phyloP scores from a whole-genome alignment of 2,888 invertebrate genomes.

The Drosophila stalkeri region DNA sequence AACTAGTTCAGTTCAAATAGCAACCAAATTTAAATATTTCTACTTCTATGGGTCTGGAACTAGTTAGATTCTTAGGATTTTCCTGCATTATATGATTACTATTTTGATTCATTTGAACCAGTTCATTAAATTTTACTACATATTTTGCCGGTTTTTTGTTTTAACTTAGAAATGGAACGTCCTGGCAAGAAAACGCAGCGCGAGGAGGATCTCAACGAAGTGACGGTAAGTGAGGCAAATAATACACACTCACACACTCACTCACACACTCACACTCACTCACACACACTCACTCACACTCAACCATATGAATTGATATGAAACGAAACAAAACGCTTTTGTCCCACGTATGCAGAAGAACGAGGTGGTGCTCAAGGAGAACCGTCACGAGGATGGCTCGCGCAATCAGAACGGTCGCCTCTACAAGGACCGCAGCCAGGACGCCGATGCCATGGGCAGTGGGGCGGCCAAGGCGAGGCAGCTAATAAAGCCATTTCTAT shows the following conservation, averaged over 20 bases:
- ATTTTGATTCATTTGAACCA: neutral
- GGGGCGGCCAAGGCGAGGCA: constrained; percentile 44
- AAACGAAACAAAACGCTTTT: neutral
- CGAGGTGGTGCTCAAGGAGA: constrained; percentile 83
- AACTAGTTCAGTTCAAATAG: neutral
- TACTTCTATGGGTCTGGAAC: neutral
- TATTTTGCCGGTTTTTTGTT: neutral
- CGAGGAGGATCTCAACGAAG: constrained; percentile 86
- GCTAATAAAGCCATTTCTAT: constrained; percentile 70
- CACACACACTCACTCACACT: neutral
- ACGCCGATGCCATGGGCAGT: constrained; percentile 66
- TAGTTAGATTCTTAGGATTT: neutral
- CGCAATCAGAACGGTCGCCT: constrained; percentile 84
- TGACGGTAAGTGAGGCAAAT: constrained; percentile 83
- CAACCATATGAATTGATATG: constrained; percentile 7
- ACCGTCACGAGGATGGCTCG: constrained; percentile 83
- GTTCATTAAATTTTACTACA: neutral
- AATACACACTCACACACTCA: neutral
- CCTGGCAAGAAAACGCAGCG: constrained; percentile 85
- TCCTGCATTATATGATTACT: neutral
- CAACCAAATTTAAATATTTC: no score
- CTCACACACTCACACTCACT: neutral
- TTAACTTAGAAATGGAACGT: constrained; percentile 83
- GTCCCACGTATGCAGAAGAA: constrained; percentile 72
- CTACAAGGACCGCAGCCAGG: constrained; percentile 82